Percentiles rank a stretch among this genome's conserved stretches.
Conservation (phyloP, 2,797 vertebrate genomes). For the Coregonus suidteri region DNA sequence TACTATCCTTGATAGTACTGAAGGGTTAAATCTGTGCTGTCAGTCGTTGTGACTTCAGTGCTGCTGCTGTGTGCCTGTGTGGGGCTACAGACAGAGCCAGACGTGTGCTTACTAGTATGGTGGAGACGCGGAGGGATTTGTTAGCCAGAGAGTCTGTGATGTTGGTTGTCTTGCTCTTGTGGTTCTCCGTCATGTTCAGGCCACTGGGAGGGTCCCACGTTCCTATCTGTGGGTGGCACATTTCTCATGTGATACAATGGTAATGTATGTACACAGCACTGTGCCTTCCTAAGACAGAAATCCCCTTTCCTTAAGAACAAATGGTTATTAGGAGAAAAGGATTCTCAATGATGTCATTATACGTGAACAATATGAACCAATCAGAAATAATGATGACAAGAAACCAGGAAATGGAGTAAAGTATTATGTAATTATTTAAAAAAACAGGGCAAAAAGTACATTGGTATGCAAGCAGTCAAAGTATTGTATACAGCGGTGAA, state of each 20-base stretch:
- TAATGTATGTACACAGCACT: too few relatives aligned
- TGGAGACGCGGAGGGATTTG: constrained; percentile 92
- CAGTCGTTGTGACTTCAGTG: background rate
- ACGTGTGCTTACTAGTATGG: constrained; percentile 86
- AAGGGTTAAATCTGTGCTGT: background rate
- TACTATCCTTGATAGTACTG: background rate
- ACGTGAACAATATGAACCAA: too few relatives aligned
- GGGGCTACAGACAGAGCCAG: background rate
- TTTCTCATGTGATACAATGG: background rate
- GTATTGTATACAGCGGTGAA: too few relatives aligned
- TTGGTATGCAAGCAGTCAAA: too few relatives aligned
- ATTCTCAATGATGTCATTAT: too few relatives aligned
- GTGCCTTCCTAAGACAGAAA: too few relatives aligned
- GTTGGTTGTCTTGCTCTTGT: constrained; percentile 91
- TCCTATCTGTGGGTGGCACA: constrained; percentile 82
- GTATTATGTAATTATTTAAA: too few relatives aligned
- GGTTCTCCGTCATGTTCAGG: constrained; percentile 97
- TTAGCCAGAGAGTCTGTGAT: constrained; percentile 96
- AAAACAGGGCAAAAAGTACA: too few relatives aligned
- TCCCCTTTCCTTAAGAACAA: too few relatives aligned
- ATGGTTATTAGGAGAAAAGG: too few relatives aligned
- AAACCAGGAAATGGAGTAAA: too few relatives aligned
- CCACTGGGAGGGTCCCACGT: constrained; percentile 96
- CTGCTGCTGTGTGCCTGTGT: constrained; percentile 1
- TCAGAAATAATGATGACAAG: too few relatives aligned